These are phyloP conservation scores for Dicyrtomina minuta DNA, from an alignment of 2,888 invertebrate species.

Conservation along the genomic window DNA sequence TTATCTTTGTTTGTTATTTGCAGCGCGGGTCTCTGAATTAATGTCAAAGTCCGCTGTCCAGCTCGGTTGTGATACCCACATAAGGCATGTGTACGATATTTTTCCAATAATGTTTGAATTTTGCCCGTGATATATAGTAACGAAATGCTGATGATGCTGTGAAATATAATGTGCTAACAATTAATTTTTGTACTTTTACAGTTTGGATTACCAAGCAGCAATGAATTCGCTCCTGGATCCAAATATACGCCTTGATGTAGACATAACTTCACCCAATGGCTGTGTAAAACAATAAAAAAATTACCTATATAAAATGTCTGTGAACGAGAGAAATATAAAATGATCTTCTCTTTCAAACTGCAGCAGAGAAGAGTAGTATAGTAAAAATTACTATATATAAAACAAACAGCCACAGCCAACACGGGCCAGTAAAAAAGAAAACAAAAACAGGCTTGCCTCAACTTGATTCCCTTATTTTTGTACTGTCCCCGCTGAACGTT, in stretches of 20 bases:
- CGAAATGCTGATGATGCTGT: neutral
- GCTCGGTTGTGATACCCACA: slow-evolving; percentile 22
- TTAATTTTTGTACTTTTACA: neutral
- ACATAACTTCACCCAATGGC: slow-evolving; percentile 8
- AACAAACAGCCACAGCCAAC: neutral
- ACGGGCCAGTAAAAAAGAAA: neutral
- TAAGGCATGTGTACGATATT: neutral
- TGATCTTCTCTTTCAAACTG: neutral
- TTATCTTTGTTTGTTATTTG: neutral
- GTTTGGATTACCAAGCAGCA: slow-evolving; percentile 28
- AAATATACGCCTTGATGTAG: neutral
- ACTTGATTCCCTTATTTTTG: no score
- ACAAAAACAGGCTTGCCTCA: no score
- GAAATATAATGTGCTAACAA: neutral
- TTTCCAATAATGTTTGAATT: neutral
- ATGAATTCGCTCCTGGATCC: slow-evolving; percentile 19
- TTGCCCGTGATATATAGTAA: no score
- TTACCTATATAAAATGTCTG: no score
- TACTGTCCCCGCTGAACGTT: no score
- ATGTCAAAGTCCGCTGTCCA: slow-evolving; percentile 30
- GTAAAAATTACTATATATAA: neutral
- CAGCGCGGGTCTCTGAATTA: slow-evolving; percentile 19
- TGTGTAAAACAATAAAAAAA: slow-evolving; percentile 19
- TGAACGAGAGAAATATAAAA: neutral
- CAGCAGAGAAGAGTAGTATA: neutral